Evolutionary conservation across 2,888 invertebrate species (phyloP), one percentile per base, ranked within the genome.

Genomic region (Automeris io): DNA sequence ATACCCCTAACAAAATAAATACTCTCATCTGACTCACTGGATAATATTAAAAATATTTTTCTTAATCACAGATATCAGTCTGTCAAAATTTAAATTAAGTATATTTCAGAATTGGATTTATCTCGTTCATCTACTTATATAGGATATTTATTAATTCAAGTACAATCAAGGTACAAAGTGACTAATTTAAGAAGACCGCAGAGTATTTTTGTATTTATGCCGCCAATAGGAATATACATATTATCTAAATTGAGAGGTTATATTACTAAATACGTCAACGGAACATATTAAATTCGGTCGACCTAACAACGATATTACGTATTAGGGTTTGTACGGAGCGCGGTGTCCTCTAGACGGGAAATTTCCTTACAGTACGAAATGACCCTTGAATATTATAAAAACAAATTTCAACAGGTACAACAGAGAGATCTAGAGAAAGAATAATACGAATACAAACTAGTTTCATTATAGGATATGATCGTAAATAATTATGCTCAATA

Each of bases 31-130:
- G 81, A 83, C 79, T 83, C 86, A 85, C 86, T 86, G 86, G 86
- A 85, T 78, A 80, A 80, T 85, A 85, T 85, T 85, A 83, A 83
- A 82, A 85, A 86, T 85, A 85, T 85, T 81, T n/a, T 78, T 85
- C 80, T 82, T 85, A 85, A 86, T 86, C 86, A 86, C 86, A 86
- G 85, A 81, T 85, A 85, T 86, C 86, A 86, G 86, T 86, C 86
- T 86, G 86, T 83, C 76, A 81, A 77, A 86, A 85, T 86, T 86
- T 86, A 85, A 86, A 86, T 86, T 86, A 86, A 86, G 85, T 86
- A 86, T 85, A 86, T 86, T 81, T 83, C 83, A 83, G 82, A 85
- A 80, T 77, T 79, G 81, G 72, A 77, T 85, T 80, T 79, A 79
- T 80, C 77, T 75, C 69, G 73, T 70, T 78, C 76, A 4, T 29